Evolutionary conservation across 2,797 vertebrate species (phyloP).

Genomic region (Nasua narica): DNA sequence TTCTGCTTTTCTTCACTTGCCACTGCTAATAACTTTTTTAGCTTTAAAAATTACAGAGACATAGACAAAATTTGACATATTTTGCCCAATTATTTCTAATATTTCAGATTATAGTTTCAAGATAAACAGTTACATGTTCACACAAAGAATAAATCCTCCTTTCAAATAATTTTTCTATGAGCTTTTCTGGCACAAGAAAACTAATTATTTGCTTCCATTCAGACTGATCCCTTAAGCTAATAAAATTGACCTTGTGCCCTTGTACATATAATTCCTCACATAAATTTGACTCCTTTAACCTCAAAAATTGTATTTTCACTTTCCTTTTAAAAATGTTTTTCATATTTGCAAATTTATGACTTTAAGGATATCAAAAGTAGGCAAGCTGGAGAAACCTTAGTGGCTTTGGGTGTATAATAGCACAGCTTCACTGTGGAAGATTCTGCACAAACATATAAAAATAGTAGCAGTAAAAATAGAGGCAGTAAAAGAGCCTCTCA

Average conservation of each 20-base stretch:
- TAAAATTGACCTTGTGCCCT: not conserved
- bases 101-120: not conserved
- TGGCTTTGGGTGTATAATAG: accelerated
- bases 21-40: not conserved
- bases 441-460: not conserved
- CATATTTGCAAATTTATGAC: not conserved
- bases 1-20: not conserved
- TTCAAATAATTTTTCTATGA: not conserved
- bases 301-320: not conserved
- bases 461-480: not conserved
- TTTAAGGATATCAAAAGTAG: not conserved
- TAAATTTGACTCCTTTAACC: slow-evolving; percentile 7
- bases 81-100: slow-evolving; percentile 43
- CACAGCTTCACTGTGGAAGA: accelerated
- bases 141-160: not conserved
- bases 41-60: slow-evolving; percentile 17
- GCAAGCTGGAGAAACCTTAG: not conserved
- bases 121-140: not conserved
- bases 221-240: not conserved
- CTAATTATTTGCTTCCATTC: not conserved
- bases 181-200: not conserved
- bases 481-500: not conserved
- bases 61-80: not conserved
- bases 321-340: not conserved
- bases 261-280: not conserved